Base-by-base conservation (phyloP, 2,797 vertebrate species). In the Cyprinella venusta region DNA sequence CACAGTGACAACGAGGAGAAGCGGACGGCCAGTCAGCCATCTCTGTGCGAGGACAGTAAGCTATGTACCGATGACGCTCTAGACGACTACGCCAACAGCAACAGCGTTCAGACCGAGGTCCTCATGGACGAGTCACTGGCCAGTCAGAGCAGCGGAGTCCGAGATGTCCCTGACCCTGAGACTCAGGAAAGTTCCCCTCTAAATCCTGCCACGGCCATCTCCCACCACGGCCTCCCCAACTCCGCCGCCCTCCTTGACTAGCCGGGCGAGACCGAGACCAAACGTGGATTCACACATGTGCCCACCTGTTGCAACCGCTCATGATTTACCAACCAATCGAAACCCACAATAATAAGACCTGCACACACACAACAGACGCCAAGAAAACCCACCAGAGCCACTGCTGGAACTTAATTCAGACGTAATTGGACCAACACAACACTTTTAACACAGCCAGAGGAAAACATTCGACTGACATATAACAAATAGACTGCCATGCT, bases 1-100 rank as follows among this genome's bases (percentile, higher is more conserved):
- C 50, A 2, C 76, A 97, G 97, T 45, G 96, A 97, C 90, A 96
- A 96, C 0, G 97, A 98, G 88, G 97, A 97, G 89, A 98, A 98
- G 90, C 93, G 88, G 12, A 96, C 93, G 0, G 95, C 95, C 91
- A 98, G 97, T 91, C 96, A 95, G 90, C 94, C 95, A 0, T 98
- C 97, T 4, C 93, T 98, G 88, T 95, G 96, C 0, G 96, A 96
- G 4, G 95, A 96, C 81, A 96, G 96, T 90, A 97, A 96, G 88
- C 90, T 95, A 91, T 94, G 95, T 87, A 94, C 93, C 54, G 96
- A 96, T 16, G 96, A 96, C 89, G 95, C 95, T 93, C 92, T 97
- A 88, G 96, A 96, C 0, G 93, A 95, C 77, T 97, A 96, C 52
- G 95, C 95, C 13, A 96, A 95, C 87, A 95, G 96, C 86, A 96